Evolutionary conservation across 2,888 invertebrate genomes (phyloP), one percentile per base, ranked within the genome.

Genomic region (Eudemis profundana): DNA sequence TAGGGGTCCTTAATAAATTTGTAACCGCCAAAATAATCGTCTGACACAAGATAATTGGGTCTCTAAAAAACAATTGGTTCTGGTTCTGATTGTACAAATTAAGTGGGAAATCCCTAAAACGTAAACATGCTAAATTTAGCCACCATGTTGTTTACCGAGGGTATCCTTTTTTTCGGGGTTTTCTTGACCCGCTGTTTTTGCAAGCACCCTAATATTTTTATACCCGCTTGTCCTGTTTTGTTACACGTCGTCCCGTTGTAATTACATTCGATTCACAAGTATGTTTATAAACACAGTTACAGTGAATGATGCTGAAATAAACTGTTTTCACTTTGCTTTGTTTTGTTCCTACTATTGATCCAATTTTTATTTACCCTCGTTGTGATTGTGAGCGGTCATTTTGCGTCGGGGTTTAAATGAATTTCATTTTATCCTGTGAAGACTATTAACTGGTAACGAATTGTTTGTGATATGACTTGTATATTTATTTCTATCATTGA

Each of bases 121-220:
- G 44, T 19, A 47, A 8, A 51, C 44, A 61, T 40, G 42, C 56
- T 57, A 57, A 36, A 51, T 47, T 65, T 47, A 42, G 40, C 44
- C 51, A 19, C 14, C 46, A 53, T 64, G 59, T 51, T 60, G 46
- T 47, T 59, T 36, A 19, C 63, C 51, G 46, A 50, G 63, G 42
- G 49, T 47, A 60, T 53, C 59, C 40, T 47, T 65, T 59, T 59
- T 64, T 64, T 50, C 53, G 46, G 53, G 40, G 47, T 51, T 23
- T 40, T 64, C 64, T 64, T 64, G 64, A 51, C 59, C 64, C 44
- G 38, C 17, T 84, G 78, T 85, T 86, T 83, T 83, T 77, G 70
- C 73, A 80, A 72, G 68, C 72, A 67, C 78, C 83, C 87, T 78
- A 72, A 71, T 85, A 83, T 87, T 86, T 85, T 82, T 80, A 66